Conservation (phyloP, 1,140 invertebrate species). For the Cecropterus lyciades region DNA sequence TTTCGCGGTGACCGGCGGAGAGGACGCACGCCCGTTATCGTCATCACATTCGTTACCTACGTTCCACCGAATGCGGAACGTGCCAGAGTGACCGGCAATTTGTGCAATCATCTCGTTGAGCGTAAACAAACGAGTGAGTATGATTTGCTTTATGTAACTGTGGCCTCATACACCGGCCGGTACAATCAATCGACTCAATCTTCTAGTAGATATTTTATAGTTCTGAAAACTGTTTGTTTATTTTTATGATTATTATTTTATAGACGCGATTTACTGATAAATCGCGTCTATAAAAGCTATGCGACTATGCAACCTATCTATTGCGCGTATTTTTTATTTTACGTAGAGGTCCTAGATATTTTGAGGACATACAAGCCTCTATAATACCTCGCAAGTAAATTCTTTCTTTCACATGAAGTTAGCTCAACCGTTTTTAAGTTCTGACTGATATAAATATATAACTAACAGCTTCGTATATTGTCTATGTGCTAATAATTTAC, state of each 20-base stretch:
- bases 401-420: too few species aligned
- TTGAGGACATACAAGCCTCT: too few species aligned
- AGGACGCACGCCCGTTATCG: conserved; percentile 53
- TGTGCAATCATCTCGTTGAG: conserved; percentile 79
- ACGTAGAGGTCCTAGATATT: too few species aligned
- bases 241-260: not conserved
- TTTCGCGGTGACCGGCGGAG: conserved; percentile 58
- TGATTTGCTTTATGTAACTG: conserved; percentile 63
- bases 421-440: too few species aligned
- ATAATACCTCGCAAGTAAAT: too few species aligned
- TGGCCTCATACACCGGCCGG: conserved; percentile 49
- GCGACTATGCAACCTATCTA: too few species aligned
- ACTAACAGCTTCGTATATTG: too few species aligned
- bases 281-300: too few species aligned
- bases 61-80: conserved; percentile 61
- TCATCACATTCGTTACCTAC: conserved; percentile 44
- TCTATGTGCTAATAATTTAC: too few species aligned
- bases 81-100: conserved; percentile 74
- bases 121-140: conserved; percentile 79
- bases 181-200: conserved; percentile 29
- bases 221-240: not conserved
- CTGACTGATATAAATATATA: too few species aligned
- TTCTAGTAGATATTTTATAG: not conserved
- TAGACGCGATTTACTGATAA: too few species aligned
- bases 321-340: too few species aligned